Percentiles rank a stretch among this genome's conserved stretches.
Conservation (phyloP, 2,888 invertebrate species). For the Cheilosia soror region DNA sequence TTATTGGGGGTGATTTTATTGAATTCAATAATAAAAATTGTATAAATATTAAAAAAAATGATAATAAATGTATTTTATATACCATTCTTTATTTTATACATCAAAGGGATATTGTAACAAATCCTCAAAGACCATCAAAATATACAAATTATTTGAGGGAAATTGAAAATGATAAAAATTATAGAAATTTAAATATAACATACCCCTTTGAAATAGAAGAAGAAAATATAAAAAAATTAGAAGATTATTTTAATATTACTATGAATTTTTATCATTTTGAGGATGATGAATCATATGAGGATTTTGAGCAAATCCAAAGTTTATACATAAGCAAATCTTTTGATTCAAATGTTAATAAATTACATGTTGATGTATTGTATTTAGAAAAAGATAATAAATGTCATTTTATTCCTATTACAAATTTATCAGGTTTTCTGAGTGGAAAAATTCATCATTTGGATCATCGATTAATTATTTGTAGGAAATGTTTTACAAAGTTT, state of each 20-base stretch:
- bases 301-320: slow-evolving; percentile 38
- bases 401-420: slow-evolving; percentile 21
- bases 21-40: slow-evolving; percentile 13
- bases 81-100: slow-evolving; percentile 1
- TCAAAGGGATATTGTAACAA: not conserved
- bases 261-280: slow-evolving; percentile 25
- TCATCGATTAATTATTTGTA: not conserved
- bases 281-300: slow-evolving; percentile 8
- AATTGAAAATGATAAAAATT: slow-evolving; percentile 26
- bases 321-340: slow-evolving; percentile 24
- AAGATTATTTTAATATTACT: slow-evolving; percentile 24
- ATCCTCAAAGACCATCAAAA: slow-evolving; percentile 27
- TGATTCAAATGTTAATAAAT: slow-evolving; percentile 22
- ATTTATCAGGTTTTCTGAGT: slow-evolving; percentile 16
- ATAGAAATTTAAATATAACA: slow-evolving; percentile 17
- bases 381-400: slow-evolving; percentile 22
- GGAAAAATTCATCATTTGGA: slow-evolving; percentile 9
- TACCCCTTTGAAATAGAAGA: slow-evolving; percentile 6
- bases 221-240: slow-evolving; percentile 14
- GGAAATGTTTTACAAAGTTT: slow-evolving; percentile 3
- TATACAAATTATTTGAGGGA: slow-evolving; percentile 10
- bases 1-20: slow-evolving; percentile 4
- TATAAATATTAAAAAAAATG: slow-evolving; percentile 15
- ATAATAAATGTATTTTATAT: slow-evolving; percentile 12
- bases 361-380: slow-evolving; percentile 28